Conservation (phyloP, 2,888 invertebrate genomes). For the Lottia scabra region DNA sequence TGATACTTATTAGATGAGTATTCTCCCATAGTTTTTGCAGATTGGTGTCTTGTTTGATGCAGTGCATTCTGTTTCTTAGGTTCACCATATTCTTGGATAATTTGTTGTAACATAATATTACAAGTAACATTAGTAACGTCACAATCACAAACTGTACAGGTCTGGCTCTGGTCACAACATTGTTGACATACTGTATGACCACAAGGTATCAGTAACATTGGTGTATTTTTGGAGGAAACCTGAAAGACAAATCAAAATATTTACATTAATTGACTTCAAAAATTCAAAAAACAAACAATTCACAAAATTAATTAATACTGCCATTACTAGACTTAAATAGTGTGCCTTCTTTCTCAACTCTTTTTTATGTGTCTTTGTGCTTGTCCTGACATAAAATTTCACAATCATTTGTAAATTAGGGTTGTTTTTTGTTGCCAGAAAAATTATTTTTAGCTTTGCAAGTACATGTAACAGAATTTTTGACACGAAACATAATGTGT, state of each 20-base stretch:
- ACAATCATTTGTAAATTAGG: too few relatives aligned
- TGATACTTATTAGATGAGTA: not conserved
- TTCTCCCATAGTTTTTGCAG: not conserved
- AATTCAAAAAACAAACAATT: too few relatives aligned
- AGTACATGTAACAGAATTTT: too few relatives aligned
- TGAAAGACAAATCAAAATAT: constrained; percentile 19
- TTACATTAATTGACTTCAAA: too few relatives aligned
- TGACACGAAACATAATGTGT: too few relatives aligned
- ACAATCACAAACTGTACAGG: constrained; percentile 45
- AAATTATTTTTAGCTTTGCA: too few relatives aligned
- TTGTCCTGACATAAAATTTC: too few relatives aligned
- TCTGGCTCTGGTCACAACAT: constrained; percentile 38
- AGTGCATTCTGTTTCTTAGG: not conserved
- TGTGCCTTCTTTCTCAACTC: too few relatives aligned
- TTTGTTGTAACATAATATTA: constrained; percentile 47
- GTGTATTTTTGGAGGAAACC: constrained; percentile 38
- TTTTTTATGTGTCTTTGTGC: too few relatives aligned
- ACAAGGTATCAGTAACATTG: constrained; percentile 51
- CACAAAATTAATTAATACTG: too few relatives aligned
- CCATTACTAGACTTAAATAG: too few relatives aligned
- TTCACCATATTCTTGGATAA: constrained; percentile 36
- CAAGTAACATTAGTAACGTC: constrained; percentile 36
- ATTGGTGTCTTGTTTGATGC: not conserved
- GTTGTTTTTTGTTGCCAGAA: too few relatives aligned
- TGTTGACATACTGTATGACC: constrained; percentile 48